Percentiles rank a stretch among this genome's conserved stretches.
phyloP scores from a whole-genome alignment of 2,888 invertebrate species.

The Malachius bipustulatus region DNA sequence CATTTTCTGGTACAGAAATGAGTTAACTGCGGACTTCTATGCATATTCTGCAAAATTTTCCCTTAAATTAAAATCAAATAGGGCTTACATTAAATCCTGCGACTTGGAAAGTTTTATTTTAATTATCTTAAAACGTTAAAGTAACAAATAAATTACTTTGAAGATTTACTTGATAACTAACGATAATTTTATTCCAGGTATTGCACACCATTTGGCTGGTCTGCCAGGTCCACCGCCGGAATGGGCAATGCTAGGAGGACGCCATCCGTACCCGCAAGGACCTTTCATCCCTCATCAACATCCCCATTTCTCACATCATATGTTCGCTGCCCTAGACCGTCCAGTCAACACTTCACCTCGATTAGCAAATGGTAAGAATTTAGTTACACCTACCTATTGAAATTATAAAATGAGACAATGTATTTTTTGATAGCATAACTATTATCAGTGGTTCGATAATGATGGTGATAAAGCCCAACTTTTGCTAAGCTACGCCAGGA shows the following conservation, averaged over 20 bases:
- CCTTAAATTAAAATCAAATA: no score
- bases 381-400: background rate
- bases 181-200: constrained; percentile 40
- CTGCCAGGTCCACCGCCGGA: constrained; percentile 58
- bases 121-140: no score
- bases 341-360: constrained; percentile 42
- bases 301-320: constrained; percentile 38
- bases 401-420: background rate
- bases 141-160: background rate
- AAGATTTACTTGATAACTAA: background rate
- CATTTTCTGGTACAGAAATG: no score
- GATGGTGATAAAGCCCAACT: no score
- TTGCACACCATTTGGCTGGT: constrained; percentile 63
- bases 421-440: no score
- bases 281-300: constrained; percentile 45
- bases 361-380: constrained; percentile 39
- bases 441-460: no score
- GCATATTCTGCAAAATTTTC: no score
- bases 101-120: no score
- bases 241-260: constrained; percentile 38
- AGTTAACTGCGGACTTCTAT: no score
- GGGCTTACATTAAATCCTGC: no score
- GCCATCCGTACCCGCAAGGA: constrained; percentile 41
- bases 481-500: no score
- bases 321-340: constrained; percentile 41